Conservation (phyloP, 2,113 vertebrate genomes). For the Leptobrachium leishanense region DNA sequence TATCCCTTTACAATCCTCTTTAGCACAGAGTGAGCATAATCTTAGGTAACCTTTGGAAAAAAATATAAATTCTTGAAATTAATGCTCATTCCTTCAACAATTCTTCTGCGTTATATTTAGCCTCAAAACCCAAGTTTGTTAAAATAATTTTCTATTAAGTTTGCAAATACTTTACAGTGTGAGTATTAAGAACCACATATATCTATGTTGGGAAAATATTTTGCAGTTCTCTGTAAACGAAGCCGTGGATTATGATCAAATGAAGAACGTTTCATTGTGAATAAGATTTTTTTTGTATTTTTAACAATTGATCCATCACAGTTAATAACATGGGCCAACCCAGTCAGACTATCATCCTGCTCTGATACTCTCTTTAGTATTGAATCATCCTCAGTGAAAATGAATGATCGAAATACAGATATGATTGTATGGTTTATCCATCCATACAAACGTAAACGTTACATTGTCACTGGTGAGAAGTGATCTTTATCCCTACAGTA, state of each 20-base stretch:
- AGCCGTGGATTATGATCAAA: slow-evolving; percentile 4
- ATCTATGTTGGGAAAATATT: slow-evolving; percentile 1
- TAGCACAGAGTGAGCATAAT: slow-evolving; percentile 14
- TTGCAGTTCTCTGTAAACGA: background rate
- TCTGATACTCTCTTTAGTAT: slow-evolving; percentile 2
- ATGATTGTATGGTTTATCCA: slow-evolving; percentile 21
- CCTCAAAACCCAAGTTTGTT: background rate
- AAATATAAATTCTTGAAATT: slow-evolving; percentile 9
- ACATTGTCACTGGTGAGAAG: slow-evolving; percentile 6
- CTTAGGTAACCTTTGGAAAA: slow-evolving; percentile 21
- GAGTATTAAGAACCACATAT: background rate
- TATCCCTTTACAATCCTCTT: slow-evolving; percentile 10
- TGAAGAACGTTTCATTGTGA: background rate
- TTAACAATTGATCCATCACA: background rate
- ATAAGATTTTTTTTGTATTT: slow-evolving; percentile 7
- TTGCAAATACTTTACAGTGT: slow-evolving; percentile 18
- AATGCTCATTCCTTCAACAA: slow-evolving; percentile 24
- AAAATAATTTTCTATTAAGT: slow-evolving; percentile 19
- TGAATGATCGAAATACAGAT: no score
- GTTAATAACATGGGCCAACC: slow-evolving; percentile 13
- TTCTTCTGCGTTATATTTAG: background rate
- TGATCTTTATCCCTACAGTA: slow-evolving; percentile 12
- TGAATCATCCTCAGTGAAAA: background rate
- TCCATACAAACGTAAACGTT: slow-evolving; percentile 9
- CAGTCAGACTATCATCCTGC: slow-evolving; percentile 13